Evolutionary conservation across 2,797 vertebrate species (phyloP).

Genomic region (Coranthus polyacanthus): DNA sequence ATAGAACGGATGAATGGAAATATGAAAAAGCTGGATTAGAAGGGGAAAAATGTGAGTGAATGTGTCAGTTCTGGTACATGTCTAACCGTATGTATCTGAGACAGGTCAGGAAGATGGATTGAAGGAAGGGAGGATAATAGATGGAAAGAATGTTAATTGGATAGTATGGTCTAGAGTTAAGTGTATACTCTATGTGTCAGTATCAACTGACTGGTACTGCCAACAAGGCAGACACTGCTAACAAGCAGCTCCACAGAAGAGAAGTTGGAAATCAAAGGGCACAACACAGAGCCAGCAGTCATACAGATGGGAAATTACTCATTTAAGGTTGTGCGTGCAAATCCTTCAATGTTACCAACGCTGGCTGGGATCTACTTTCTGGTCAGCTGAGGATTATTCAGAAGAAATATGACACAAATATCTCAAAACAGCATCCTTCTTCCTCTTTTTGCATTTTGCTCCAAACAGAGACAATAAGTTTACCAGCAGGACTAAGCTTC

Average conservation of each 20-base stretch:
- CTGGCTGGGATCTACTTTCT: neutral
- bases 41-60: slow-evolving; percentile 9
- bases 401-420: neutral
- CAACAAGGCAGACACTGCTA: slow-evolving; percentile 37
- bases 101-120: slow-evolving; percentile 31
- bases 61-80: slow-evolving; percentile 30
- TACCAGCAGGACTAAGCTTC: neutral
- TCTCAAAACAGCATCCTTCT: neutral
- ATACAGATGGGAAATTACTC: neutral
- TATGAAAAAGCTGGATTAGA: slow-evolving; percentile 18
- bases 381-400: neutral
- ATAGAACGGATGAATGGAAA: slow-evolving; percentile 39
- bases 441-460: neutral
- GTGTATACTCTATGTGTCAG: slow-evolving; percentile 26
- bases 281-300: slow-evolving; percentile 9
- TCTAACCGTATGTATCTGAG: slow-evolving; percentile 33
- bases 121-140: slow-evolving; percentile 35
- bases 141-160: slow-evolving; percentile 58
- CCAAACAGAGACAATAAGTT: slow-evolving; percentile 12
- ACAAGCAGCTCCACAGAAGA: slow-evolving; percentile 20
- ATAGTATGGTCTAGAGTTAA: slow-evolving; percentile 31
- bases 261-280: slow-evolving; percentile 26
- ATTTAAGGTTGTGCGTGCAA: slow-evolving; percentile 8
- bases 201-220: slow-evolving; percentile 26
- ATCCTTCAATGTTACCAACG: neutral